These are phyloP conservation scores for Dicentrarchus labrax DNA, from an alignment of 2,113 vertebrate genomes.

Conservation along the genomic window DNA sequence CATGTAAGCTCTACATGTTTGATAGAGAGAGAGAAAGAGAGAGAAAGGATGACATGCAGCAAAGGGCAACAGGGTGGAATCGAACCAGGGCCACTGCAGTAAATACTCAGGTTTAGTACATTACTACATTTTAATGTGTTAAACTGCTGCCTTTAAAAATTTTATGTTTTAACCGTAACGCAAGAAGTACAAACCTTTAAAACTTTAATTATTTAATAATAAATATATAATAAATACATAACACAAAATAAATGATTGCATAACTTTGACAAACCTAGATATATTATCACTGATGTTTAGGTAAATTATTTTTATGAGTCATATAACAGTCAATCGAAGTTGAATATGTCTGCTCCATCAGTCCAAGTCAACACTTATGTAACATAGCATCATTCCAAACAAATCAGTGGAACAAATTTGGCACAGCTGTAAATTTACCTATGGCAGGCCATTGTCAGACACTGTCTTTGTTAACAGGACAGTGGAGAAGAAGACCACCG, in stretches of 20 bases:
- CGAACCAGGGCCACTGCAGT: too few species aligned
- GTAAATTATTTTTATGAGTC: not conserved
- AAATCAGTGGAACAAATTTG: not conserved
- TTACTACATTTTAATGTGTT: too few species aligned
- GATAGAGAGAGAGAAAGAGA: too few species aligned
- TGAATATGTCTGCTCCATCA: not conserved
- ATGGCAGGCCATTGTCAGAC: not conserved
- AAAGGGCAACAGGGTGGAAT: too few species aligned
- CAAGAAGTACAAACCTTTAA: not conserved
- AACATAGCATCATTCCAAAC: not conserved
- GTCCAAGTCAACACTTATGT: not conserved
- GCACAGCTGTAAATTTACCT: not conserved
- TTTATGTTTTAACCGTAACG: too few species aligned
- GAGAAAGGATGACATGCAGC: too few species aligned
- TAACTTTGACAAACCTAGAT: not conserved
- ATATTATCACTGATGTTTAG: not conserved
- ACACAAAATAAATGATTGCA: not conserved
- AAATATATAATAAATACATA: not conserved
- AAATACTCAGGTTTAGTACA: too few species aligned
- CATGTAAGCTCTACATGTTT: not conserved
- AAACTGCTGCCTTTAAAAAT: too few species aligned
- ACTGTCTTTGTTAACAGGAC: not conserved
- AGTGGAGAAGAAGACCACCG: not conserved
- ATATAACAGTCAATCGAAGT: not conserved
- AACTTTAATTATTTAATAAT: not conserved